Evolutionary conservation across 2,888 invertebrate genomes (phyloP).

Genomic region (Aphodius sticticus): DNA sequence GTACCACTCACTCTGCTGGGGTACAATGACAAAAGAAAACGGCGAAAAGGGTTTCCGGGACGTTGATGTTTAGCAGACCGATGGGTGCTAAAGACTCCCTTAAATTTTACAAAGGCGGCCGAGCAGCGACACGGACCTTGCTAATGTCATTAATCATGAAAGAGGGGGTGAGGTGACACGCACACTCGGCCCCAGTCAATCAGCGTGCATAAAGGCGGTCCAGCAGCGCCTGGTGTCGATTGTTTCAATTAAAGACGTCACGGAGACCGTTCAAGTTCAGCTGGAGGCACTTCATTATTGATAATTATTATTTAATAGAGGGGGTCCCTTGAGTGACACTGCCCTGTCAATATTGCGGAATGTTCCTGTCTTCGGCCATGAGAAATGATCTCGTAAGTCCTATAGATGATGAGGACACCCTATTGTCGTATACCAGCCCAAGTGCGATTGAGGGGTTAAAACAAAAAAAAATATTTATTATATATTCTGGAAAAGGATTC

Average conservation of each 20-base stretch:
- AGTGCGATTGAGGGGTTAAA: too few relatives aligned
- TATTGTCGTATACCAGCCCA: not conserved
- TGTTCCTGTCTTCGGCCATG: not conserved
- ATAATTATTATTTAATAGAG: constrained; percentile 4
- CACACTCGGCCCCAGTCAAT: not conserved
- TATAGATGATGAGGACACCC: not conserved
- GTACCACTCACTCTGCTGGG: not conserved
- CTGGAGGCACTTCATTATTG: not conserved
- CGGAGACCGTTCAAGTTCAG: not conserved
- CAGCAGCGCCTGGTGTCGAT: not conserved
- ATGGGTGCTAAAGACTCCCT: not conserved
- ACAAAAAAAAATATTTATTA: too few relatives aligned
- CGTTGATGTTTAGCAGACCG: not conserved
- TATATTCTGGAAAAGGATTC: too few relatives aligned
- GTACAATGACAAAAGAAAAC: not conserved
- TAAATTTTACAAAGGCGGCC: not conserved
- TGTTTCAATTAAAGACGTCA: constrained; percentile 4
- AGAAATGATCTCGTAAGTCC: not conserved
- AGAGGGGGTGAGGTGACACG: not conserved
- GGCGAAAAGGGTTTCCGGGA: not conserved
- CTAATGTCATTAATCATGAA: not conserved
- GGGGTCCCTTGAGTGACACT: not conserved
- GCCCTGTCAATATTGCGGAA: not conserved
- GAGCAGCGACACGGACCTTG: not conserved
- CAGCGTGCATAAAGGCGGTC: not conserved